A percentile compares a stretch with the other conserved stretches of the same genome.
phyloP scores from a whole-genome alignment of 2,888 invertebrate species.

The Melanophora roralis region DNA sequence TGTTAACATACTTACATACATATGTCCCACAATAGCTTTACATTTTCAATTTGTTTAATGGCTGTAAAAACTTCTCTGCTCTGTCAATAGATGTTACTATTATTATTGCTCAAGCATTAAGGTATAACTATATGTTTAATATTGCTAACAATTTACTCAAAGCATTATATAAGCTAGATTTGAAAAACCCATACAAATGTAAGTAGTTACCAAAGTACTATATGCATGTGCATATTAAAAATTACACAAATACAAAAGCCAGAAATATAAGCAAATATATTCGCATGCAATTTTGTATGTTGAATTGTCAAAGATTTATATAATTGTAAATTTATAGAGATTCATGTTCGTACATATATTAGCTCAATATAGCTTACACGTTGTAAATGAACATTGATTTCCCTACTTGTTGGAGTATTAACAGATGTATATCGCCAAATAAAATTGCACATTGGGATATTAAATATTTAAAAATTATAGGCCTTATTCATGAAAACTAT shows the following conservation, averaged over 20 bases:
- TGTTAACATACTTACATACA: too few species aligned
- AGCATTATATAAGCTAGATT: slow-evolving; percentile 44
- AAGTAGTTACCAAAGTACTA: background rate
- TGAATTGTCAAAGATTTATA: background rate
- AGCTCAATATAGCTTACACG: slow-evolving; percentile 37
- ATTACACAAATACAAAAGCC: background rate
- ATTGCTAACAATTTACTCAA: slow-evolving; percentile 56
- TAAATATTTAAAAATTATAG: too few species aligned
- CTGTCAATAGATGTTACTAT: slow-evolving; percentile 47
- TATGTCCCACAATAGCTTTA: background rate
- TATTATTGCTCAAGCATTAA: slow-evolving; percentile 17
- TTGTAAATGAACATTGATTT: slow-evolving; percentile 57
- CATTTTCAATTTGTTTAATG: slow-evolving; percentile 58
- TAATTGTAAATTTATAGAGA: background rate
- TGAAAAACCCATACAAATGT: slow-evolving; percentile 33
- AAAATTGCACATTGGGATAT: slow-evolving; percentile 35
- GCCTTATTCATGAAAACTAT: too few species aligned
- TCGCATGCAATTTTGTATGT: background rate
- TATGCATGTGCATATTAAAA: background rate
- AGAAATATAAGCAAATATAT: background rate
- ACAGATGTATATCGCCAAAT: slow-evolving; percentile 19
- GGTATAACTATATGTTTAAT: slow-evolving; percentile 33
- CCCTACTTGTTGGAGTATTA: slow-evolving; percentile 13
- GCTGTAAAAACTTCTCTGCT: slow-evolving; percentile 34
- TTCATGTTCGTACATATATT: slow-evolving; percentile 20